Percentiles rank a stretch among this genome's conserved stretches.
Evolutionary conservation across 2,888 invertebrate genomes (phyloP).

Genomic region (Cerastis leucographa): DNA sequence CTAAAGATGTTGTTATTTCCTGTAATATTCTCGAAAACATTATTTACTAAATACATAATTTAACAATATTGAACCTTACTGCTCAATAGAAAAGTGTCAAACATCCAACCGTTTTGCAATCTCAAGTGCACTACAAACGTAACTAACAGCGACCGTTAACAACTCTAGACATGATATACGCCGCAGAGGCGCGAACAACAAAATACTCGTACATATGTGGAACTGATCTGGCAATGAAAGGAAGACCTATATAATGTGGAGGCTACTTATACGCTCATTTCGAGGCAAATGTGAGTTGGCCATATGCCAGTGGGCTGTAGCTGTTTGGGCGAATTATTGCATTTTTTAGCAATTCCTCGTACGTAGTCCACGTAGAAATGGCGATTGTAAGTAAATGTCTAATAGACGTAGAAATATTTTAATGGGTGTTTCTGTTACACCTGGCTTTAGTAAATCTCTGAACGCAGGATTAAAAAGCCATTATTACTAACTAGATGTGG

Average conservation of each 20-base stretch:
- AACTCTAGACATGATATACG: constrained; percentile 33
- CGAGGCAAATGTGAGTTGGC: constrained; percentile 48
- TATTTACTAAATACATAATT: not conserved
- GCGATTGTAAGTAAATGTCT: constrained; percentile 28
- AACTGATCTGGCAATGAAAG: constrained; percentile 49
- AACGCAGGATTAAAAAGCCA: constrained; percentile 14
- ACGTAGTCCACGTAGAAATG: constrained; percentile 28
- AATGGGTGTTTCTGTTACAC: constrained; percentile 25
- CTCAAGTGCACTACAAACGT: constrained; percentile 18
- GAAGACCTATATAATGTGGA: constrained; percentile 28
- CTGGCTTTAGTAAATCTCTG: constrained; percentile 21
- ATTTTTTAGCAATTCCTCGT: constrained; percentile 55
- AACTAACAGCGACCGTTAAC: constrained; percentile 35
- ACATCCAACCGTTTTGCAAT: constrained; percentile 3
- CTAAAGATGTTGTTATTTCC: too few relatives aligned
- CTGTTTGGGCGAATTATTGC: constrained; percentile 50
- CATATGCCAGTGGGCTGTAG: constrained; percentile 55
- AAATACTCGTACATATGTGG: constrained; percentile 21
- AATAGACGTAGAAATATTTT: constrained; percentile 40
- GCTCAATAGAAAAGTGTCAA: constrained; percentile 7
- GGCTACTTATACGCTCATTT: constrained; percentile 52
- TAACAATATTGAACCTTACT: not conserved
- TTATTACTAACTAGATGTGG: constrained; percentile 27
- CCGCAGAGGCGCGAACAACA: constrained; percentile 28
- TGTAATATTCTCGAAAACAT: not conserved